Conservation (phyloP, 2,797 vertebrate genomes). For the Channallabes apus region DNA sequence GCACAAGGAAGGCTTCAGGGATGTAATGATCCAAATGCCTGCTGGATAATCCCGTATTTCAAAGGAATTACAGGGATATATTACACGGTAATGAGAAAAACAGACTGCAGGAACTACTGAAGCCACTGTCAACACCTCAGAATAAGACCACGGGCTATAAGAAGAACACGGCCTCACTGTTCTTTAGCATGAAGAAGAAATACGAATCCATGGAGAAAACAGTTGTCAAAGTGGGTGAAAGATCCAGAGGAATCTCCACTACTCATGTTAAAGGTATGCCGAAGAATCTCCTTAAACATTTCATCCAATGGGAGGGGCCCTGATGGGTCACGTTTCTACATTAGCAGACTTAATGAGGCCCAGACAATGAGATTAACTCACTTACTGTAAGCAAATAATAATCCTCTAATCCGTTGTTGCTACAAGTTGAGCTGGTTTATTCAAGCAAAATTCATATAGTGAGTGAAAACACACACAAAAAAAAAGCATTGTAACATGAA, state of each 20-base stretch:
- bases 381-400: constrained; percentile 18
- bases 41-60: constrained; percentile 65
- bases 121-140: constrained; percentile 74
- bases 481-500: not conserved
- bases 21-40: constrained; percentile 59
- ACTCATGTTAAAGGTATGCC: constrained; percentile 37
- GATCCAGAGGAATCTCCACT: constrained; percentile 53
- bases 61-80: constrained; percentile 68
- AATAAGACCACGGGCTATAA: constrained; percentile 73
- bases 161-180: constrained; percentile 51
- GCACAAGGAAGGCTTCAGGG: constrained; percentile 49
- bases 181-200: constrained; percentile 52
- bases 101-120: constrained; percentile 71
- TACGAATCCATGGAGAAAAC: constrained; percentile 50
- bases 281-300: constrained; percentile 33
- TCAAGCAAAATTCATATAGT: not conserved
- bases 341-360: constrained; percentile 15
- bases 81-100: constrained; percentile 74
- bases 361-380: constrained; percentile 7
- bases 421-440: constrained; percentile 12
- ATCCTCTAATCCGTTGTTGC: constrained; percentile 1
- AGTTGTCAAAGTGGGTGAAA: constrained; percentile 64
- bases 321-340: constrained; percentile 31
- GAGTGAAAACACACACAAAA: not conserved
- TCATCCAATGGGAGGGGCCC: constrained; percentile 8